Percentiles rank a stretch among this genome's conserved stretches.
Conservation (phyloP, 2,113 vertebrate genomes). For the Tringa solitaria region DNA sequence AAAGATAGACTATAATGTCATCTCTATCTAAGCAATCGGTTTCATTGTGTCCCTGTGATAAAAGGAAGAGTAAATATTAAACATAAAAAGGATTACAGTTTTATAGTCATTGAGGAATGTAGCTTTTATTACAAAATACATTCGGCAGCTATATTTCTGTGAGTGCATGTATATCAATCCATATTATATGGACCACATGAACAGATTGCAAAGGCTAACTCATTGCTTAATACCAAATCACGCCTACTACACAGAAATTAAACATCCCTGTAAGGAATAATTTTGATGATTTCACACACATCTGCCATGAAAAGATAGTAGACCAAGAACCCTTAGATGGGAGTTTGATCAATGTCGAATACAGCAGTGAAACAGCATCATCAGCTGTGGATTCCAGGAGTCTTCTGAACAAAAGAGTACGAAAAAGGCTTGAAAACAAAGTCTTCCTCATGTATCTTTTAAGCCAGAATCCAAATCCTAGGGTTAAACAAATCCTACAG, state of each 20-base stretch:
- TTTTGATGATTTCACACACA: background rate
- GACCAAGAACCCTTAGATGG: background rate
- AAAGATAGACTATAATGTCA: background rate
- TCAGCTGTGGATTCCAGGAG: background rate
- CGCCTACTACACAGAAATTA: background rate
- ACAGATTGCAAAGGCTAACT: background rate
- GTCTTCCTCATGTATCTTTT: fast-evolving
- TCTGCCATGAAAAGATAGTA: background rate
- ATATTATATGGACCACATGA: fast-evolving
- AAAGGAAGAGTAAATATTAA: conserved; percentile 32
- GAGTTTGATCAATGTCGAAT: background rate
- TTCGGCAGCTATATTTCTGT: background rate
- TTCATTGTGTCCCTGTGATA: background rate
- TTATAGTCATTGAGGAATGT: background rate
- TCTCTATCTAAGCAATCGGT: conserved; percentile 10
- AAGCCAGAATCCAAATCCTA: background rate
- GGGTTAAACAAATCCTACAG: background rate
- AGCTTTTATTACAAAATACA: background rate
- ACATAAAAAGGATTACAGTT: background rate
- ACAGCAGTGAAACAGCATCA: background rate
- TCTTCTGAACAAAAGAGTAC: background rate
- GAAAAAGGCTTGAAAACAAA: background rate
- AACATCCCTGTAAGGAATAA: background rate
- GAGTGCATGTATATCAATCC: background rate
- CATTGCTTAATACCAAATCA: background rate